Evolutionary conservation across 2,888 invertebrate genomes (phyloP).

Genomic region (Apamea epomidion): DNA sequence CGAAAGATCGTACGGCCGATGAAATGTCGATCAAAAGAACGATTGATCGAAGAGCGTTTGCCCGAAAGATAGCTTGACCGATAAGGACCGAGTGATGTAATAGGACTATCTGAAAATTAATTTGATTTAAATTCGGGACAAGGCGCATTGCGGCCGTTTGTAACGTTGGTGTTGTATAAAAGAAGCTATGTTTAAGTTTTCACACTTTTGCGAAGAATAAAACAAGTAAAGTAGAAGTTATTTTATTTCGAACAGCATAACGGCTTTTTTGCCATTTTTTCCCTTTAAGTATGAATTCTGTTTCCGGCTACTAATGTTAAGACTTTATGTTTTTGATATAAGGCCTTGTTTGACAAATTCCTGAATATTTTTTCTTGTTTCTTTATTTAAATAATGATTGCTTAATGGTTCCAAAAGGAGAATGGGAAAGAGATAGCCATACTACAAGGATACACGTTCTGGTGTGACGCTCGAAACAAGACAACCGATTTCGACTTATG

Average conservation of each 20-base stretch:
- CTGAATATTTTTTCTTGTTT: neutral
- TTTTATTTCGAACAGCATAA: neutral
- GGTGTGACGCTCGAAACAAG: slow-evolving; percentile 38
- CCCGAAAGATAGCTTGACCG: too few relatives aligned
- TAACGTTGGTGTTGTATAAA: neutral
- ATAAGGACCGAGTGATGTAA: neutral
- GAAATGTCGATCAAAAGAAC: too few relatives aligned
- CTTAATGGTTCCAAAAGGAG: slow-evolving; percentile 51
- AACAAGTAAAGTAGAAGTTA: neutral
- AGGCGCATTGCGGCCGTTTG: neutral
- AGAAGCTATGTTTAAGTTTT: neutral
- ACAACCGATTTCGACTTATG: slow-evolving; percentile 30
- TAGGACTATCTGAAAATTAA: neutral
- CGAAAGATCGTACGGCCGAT: too few relatives aligned
- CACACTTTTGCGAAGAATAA: neutral
- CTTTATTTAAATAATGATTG: neutral
- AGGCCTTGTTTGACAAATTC: neutral
- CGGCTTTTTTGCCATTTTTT: neutral
- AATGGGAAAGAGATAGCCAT: slow-evolving; percentile 69
- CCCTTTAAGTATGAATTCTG: neutral
- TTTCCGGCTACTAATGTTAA: neutral
- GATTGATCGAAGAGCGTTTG: neutral
- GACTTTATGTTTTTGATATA: neutral
- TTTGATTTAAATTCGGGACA: neutral
- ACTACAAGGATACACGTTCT: slow-evolving; percentile 72